Evolutionary conservation across 2,113 vertebrate species (phyloP).

Genomic region (Pica pica): DNA sequence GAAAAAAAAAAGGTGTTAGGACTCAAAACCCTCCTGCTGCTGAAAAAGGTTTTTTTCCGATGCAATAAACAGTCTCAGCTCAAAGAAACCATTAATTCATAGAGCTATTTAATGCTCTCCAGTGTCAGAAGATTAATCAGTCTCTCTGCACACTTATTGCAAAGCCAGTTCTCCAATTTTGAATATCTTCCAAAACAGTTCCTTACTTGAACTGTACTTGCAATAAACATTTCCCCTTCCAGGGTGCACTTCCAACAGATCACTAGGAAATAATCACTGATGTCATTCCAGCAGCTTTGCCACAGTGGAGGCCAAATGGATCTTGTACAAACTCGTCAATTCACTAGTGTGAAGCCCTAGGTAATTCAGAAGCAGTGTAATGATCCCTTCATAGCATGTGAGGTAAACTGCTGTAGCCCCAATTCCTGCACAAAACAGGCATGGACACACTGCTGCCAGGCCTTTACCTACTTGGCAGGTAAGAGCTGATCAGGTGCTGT

Average conservation of each 20-base stretch:
- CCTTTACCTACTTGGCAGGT: not conserved
- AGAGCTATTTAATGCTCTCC: not conserved
- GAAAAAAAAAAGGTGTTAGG: not conserved
- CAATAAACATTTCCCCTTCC: slow-evolving; percentile 13
- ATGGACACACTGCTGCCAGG: not conserved
- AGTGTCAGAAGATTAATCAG: slow-evolving; percentile 8
- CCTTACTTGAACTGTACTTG: not conserved
- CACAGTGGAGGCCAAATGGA: not conserved
- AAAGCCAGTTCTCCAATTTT: not conserved
- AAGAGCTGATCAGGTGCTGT: not conserved
- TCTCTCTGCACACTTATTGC: not conserved
- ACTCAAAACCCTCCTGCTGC: not conserved
- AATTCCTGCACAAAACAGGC: not conserved
- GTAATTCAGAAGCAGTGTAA: not conserved
- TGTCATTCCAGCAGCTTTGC: not conserved
- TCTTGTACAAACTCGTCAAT: not conserved
- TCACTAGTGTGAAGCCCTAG: not conserved
- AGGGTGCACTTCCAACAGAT: not conserved
- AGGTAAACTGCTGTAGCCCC: not conserved
- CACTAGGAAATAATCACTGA: not conserved
- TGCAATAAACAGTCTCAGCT: not conserved
- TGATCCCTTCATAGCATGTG: not conserved
- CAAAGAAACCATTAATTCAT: not conserved
- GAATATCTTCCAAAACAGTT: slow-evolving; percentile 20
- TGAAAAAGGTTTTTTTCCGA: not conserved